These are phyloP conservation scores for Aelia acuminata DNA, from an alignment of 2,888 invertebrate genomes.

Conservation along the genomic window DNA sequence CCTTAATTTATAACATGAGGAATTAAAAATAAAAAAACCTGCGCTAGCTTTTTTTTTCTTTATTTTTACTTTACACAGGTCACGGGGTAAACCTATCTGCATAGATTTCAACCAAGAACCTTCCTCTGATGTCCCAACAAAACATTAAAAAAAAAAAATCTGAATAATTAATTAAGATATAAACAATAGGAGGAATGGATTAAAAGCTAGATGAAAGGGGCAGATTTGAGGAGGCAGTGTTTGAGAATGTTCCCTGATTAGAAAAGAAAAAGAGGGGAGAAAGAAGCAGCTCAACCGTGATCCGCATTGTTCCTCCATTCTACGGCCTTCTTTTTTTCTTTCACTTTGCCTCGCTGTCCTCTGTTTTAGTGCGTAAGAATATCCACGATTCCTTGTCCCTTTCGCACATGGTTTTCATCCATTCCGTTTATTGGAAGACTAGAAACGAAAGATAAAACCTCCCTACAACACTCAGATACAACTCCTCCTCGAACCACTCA, in stretches of 20 bases:
- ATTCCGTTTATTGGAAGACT: neutral
- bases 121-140: too few species aligned
- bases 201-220: conserved; percentile 39
- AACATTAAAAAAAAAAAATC: too few species aligned
- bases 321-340: neutral
- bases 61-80: too few species aligned
- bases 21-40: too few species aligned
- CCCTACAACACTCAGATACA: neutral
- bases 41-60: too few species aligned
- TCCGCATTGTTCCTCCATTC: conserved; percentile 3
- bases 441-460: neutral
- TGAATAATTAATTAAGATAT: conserved; percentile 9
- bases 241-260: conserved; percentile 36
- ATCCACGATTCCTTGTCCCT: neutral
- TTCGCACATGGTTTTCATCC: neutral
- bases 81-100: too few species aligned
- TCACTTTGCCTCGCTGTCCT: neutral
- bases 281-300: conserved; percentile 31
- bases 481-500: neutral
- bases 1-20: too few species aligned
- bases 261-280: conserved; percentile 10
- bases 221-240: conserved; percentile 34
- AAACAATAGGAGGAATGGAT: conserved; percentile 25
- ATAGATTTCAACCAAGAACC: too few species aligned
- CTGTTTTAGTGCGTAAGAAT: conserved; percentile 1